Evolutionary conservation across 2,888 invertebrate genomes (phyloP).

Genomic region (Eupithecia dodoneata): DNA sequence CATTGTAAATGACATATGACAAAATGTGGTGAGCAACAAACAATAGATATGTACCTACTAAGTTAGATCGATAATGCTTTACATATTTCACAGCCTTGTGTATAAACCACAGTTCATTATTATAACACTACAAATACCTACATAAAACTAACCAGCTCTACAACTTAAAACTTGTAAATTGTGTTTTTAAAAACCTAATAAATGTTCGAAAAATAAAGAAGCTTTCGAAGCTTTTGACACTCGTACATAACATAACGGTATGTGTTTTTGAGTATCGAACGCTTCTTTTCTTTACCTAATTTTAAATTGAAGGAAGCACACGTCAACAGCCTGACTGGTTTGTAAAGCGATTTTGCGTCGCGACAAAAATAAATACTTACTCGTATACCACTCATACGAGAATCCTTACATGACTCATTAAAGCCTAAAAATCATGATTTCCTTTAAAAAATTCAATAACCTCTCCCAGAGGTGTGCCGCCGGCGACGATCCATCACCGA

Average conservation of each 20-base stretch:
- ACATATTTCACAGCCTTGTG: too few species aligned
- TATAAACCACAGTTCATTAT: too few species aligned
- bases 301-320: background rate
- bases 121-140: background rate
- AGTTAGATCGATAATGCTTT: too few species aligned
- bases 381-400: background rate
- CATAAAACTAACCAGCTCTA: background rate
- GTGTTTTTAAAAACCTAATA: background rate
- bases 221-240: too few species aligned
- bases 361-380: background rate
- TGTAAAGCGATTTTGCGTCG: background rate
- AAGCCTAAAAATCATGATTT: background rate
- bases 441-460: slow-evolving; percentile 39
- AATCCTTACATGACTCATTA: background rate
- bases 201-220: background rate
- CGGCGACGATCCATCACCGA: slow-evolving; percentile 79
- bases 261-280: too few species aligned
- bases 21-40: background rate
- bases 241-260: background rate
- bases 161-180: background rate
- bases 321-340: background rate
- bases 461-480: slow-evolving; percentile 60
- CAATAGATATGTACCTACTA: too few species aligned
- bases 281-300: background rate
- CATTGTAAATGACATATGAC: background rate